Conservation (phyloP, 1,140 invertebrate species). For the Geopemphigus sp. region DNA sequence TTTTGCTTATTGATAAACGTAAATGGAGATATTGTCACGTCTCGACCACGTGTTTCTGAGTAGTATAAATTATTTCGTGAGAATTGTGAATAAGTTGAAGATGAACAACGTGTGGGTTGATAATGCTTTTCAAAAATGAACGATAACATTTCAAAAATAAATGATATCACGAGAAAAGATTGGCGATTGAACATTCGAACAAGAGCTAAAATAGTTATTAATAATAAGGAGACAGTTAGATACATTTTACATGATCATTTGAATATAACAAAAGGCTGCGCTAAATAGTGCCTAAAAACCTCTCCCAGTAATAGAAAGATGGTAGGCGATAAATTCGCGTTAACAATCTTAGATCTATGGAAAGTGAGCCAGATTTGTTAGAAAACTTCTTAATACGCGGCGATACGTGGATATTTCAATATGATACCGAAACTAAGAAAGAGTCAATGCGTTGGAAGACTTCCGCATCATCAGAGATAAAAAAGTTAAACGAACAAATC, state of each 20-base stretch:
- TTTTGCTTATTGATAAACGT: no score
- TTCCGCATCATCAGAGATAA: conserved; percentile 49
- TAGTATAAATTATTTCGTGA: no score
- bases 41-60: no score
- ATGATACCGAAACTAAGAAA: conserved; percentile 50
- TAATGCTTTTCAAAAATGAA: no score
- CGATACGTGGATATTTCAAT: conserved; percentile 47
- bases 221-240: conserved; percentile 26
- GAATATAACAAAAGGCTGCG: conserved; percentile 49
- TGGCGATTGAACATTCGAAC: conserved; percentile 48
- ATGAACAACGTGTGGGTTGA: no score
- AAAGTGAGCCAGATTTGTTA: conserved; percentile 50
- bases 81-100: no score
- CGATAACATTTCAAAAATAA: no score
- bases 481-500: no score
- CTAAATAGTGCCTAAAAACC: conserved; percentile 50
- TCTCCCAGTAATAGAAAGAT: conserved; percentile 45
- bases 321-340: conserved; percentile 39
- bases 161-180: no score
- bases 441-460: conserved; percentile 50
- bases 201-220: conserved; percentile 47
- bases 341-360: conserved; percentile 44
- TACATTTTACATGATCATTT: conserved; percentile 49
- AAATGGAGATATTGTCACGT: no score
- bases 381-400: conserved; percentile 48